Evolutionary conservation across 1,140 invertebrate species (phyloP), one percentile per base, ranked within the genome.

Genomic region (Zaprionus vittiger): DNA sequence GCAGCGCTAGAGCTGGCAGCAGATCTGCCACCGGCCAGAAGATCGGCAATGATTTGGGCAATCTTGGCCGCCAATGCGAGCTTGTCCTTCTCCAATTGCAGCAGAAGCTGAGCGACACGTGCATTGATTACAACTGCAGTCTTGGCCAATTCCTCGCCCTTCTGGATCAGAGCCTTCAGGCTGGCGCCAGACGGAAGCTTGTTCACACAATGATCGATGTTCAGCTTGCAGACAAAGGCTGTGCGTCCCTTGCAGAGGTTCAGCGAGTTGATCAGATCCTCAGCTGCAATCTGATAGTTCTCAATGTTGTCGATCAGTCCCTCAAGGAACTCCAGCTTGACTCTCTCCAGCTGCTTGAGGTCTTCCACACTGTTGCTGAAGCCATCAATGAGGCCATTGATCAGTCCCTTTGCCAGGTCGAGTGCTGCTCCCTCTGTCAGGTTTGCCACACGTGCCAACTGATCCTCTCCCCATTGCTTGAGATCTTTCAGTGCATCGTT

Each of bases 391-490:
- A 82, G 24, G 2, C 31, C 59, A 6, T 71, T 20, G 4, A 79
- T 41, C 4, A 89, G 7, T 0, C 60, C 52, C 4, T 57, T 41
- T 4, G 83, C 83, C n/a, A 66, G 34, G 0, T 24, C n/a, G 5
- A 28, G 9, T 15, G 61, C 69, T 1, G 2, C 24, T 9, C 70
- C 83, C 11, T 61, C 26, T 20, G 73, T 77, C 24, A 11, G 6
- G 1, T 55, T 7, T 15, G 80, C 54, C 5, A 79, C 84, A 5
- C 69, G 62, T 0, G 72, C 24, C 37, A 89, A 44, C 31, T 89
- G 79, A 5, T 9, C 38, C 7, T 67, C 66, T 2, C 26, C 24
- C 84, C 84, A 89, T 4, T 37, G 12, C 26, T 49, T 20, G 44
- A 77, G 59, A 4, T 41, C 38, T 17, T 15, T 22, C 1, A 74